A percentile compares a stretch with the other conserved stretches of the same genome.
Conservation (phyloP, 2,888 invertebrate genomes). For the Tethea ocularis region DNA sequence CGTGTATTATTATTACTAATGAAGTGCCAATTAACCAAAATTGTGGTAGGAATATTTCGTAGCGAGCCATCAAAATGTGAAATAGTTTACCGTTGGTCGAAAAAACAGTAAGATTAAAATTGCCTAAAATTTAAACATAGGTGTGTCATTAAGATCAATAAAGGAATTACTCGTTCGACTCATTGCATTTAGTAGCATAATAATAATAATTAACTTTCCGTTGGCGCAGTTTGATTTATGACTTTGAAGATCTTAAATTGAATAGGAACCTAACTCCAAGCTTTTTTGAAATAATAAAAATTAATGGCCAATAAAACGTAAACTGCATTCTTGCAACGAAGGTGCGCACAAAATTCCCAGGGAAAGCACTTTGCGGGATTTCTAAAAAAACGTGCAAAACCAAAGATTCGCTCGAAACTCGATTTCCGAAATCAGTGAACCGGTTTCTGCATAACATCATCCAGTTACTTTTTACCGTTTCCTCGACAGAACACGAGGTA, state of each 20-base stretch:
- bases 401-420: slow-evolving; percentile 34
- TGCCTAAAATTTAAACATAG: slow-evolving; percentile 28
- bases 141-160: slow-evolving; percentile 26
- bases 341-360: slow-evolving; percentile 20
- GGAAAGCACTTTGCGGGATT: slow-evolving; percentile 15
- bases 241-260: neutral
- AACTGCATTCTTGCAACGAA: slow-evolving; percentile 19
- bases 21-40: slow-evolving; percentile 44
- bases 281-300: slow-evolving; percentile 23
- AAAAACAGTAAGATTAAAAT: slow-evolving; percentile 35
- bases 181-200: too few species aligned
- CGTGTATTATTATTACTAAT: slow-evolving; percentile 55
- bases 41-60: slow-evolving; percentile 45
- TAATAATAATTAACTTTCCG: neutral
- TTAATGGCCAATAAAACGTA: neutral
- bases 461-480: slow-evolving; percentile 78
- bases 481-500: slow-evolving; percentile 39
- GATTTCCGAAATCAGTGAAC: slow-evolving; percentile 64
- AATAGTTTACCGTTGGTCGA: slow-evolving; percentile 30
- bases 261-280: neutral
- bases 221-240: slow-evolving; percentile 7
- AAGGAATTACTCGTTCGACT: neutral
- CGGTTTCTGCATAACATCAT: slow-evolving; percentile 59
- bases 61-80: slow-evolving; percentile 27
- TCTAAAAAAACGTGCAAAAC: slow-evolving; percentile 26